These are phyloP conservation scores for Aptenodytes forsteri DNA, from an alignment of 2,113 vertebrate species.

Conservation along the genomic window DNA sequence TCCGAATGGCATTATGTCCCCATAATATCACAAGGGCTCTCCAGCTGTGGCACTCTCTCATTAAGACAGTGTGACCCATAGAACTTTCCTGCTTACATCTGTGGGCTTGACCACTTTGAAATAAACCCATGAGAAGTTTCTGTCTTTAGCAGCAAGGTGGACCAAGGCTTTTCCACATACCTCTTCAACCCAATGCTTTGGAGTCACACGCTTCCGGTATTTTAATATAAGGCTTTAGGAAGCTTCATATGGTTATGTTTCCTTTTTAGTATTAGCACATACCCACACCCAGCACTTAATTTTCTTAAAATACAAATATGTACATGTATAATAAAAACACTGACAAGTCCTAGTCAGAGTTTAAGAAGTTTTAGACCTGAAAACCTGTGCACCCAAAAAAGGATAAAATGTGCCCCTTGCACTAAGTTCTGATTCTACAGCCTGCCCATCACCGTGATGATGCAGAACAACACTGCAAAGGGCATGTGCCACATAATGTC, in stretches of 20 bases:
- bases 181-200: background rate
- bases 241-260: background rate
- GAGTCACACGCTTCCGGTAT: background rate
- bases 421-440: background rate
- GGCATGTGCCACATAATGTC: background rate
- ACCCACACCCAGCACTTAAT: background rate
- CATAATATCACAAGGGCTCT: background rate
- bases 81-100: background rate
- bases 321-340: background rate
- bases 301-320: slow-evolving; percentile 41
- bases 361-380: background rate
- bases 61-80: background rate
- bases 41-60: background rate
- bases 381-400: background rate
- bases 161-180: background rate
- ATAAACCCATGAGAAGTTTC: background rate
- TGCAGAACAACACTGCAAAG: background rate
- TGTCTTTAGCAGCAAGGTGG: background rate
- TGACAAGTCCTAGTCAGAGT: background rate
- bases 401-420: background rate
- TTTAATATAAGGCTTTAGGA: slow-evolving; percentile 2
- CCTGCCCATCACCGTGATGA: background rate
- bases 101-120: background rate
- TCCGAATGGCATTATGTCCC: background rate
- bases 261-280: slow-evolving; percentile 14